Percentiles rank a stretch among this genome's conserved stretches.
phyloP scores from a whole-genome alignment of 2,888 invertebrate species.

The Diarsia brunnea region DNA sequence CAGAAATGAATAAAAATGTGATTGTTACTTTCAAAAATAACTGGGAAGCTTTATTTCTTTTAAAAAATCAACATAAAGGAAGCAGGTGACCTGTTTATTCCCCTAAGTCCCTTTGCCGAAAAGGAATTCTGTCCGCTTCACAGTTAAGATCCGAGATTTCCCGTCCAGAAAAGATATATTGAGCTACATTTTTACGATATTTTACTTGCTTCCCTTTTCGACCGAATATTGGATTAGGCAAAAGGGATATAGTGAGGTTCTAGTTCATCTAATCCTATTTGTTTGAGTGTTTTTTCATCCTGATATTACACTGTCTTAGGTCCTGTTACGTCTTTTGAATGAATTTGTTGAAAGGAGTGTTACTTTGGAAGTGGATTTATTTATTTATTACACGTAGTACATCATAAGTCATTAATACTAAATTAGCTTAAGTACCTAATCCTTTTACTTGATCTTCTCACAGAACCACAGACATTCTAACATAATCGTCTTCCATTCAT shows the following conservation, averaged over 20 bases:
- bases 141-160: conserved; percentile 55
- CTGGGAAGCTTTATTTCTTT: conserved; percentile 40
- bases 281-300: conserved; percentile 51
- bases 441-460: no score
- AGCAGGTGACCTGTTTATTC: conserved; percentile 63
- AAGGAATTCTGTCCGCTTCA: conserved; percentile 55
- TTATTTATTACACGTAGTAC: no score
- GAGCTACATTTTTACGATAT: conserved; percentile 64
- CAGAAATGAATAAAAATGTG: conserved; percentile 21
- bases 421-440: no score
- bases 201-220: conserved; percentile 65
- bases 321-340: conserved; percentile 1
- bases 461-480: no score
- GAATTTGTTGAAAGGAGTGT: neutral
- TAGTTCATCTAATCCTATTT: conserved; percentile 65
- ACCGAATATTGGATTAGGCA: conserved; percentile 66
- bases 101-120: conserved; percentile 55
- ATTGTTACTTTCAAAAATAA: conserved; percentile 30
- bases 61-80: conserved; percentile 49
- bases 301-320: conserved; percentile 37
- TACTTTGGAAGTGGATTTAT: conserved; percentile 6
- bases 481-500: no score
- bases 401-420: no score
- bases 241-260: conserved; percentile 50
- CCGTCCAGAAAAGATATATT: conserved; percentile 63